Evolutionary conservation across 2,888 invertebrate genomes (phyloP).

Genomic region (Epirrhoe tristata): DNA sequence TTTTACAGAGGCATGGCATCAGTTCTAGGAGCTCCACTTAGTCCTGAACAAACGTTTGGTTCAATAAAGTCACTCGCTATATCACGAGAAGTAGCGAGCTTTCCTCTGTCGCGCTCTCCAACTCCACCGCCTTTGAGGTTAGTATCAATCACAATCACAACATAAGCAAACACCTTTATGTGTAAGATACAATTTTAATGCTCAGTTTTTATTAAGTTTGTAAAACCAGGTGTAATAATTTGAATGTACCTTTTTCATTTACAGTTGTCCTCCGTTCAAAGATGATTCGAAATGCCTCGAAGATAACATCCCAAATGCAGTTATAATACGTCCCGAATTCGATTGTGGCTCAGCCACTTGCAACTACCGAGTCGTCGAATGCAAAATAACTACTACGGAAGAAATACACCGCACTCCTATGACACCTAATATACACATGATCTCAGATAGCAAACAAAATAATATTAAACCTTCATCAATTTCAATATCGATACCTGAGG

Average conservation of each 20-base stretch:
- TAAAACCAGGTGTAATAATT: background rate
- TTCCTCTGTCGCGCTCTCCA: conserved; percentile 90
- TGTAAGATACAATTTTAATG: too few species aligned
- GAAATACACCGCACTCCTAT: conserved; percentile 64
- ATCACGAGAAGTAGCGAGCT: conserved; percentile 90
- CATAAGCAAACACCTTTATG: too few species aligned
- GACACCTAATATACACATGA: conserved; percentile 54
- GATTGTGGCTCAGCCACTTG: conserved; percentile 76
- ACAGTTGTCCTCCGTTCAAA: conserved; percentile 78
- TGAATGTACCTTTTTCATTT: conserved; percentile 34
- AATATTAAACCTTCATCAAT: conserved; percentile 77
- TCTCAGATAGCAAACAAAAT: conserved; percentile 56
- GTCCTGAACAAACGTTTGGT: conserved; percentile 90
- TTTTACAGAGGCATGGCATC: conserved; percentile 88
- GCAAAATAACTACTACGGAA: conserved; percentile 78
- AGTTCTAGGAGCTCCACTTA: conserved; percentile 87
- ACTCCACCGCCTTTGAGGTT: conserved; percentile 88
- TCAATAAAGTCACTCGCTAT: conserved; percentile 90
- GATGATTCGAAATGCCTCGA: conserved; percentile 69
- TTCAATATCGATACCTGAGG: conserved; percentile 85
- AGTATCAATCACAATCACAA: conserved; percentile 4
- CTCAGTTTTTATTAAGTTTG: background rate
- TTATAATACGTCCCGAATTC: conserved; percentile 71
- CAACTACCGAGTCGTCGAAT: conserved; percentile 80
- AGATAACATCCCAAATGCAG: conserved; percentile 74